These are phyloP conservation scores for Conops quadrifasciatus DNA, from an alignment of 2,888 invertebrate species.

Conservation along the genomic window DNA sequence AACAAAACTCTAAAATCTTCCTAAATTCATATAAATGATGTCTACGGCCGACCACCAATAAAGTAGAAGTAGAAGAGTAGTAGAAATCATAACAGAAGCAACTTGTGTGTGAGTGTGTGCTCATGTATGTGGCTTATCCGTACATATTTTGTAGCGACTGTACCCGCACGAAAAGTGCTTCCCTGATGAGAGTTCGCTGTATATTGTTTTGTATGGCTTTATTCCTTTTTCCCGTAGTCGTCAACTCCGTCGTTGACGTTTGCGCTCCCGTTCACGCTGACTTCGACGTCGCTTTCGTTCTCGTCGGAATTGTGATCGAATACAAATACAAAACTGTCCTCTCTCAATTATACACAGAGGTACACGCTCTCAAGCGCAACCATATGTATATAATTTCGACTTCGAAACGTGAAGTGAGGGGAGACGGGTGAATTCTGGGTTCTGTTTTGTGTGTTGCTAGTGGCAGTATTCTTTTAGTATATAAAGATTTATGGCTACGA, in stretches of 20 bases:
- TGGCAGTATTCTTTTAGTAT: background rate
- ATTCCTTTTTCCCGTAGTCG: conserved; percentile 50
- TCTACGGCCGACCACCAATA: background rate
- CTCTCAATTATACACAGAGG: background rate
- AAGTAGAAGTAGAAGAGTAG: background rate
- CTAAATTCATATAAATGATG: background rate
- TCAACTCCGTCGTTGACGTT: conserved; percentile 10
- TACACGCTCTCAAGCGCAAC: background rate
- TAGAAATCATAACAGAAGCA: background rate
- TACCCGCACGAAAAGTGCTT: conserved; percentile 40
- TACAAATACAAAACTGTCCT: background rate
- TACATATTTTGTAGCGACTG: conserved; percentile 48
- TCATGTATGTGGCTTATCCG: background rate
- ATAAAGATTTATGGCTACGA: too few species aligned
- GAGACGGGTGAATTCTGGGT: background rate
- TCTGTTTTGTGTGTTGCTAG: conserved; percentile 9
- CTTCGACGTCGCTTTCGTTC: background rate
- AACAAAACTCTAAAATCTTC: too few species aligned
- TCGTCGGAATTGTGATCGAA: conserved; percentile 8
- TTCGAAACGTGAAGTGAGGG: conserved; percentile 15
- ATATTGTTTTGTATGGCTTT: conserved; percentile 52
- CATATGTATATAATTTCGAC: conserved; percentile 16
- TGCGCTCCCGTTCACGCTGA: too few species aligned
- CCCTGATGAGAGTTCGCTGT: conserved; percentile 34
- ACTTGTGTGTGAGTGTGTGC: background rate